A percentile compares a stretch with the other conserved stretches of the same genome.
Conservation (phyloP, 2,113 vertebrate species). For the Canis aureus region DNA sequence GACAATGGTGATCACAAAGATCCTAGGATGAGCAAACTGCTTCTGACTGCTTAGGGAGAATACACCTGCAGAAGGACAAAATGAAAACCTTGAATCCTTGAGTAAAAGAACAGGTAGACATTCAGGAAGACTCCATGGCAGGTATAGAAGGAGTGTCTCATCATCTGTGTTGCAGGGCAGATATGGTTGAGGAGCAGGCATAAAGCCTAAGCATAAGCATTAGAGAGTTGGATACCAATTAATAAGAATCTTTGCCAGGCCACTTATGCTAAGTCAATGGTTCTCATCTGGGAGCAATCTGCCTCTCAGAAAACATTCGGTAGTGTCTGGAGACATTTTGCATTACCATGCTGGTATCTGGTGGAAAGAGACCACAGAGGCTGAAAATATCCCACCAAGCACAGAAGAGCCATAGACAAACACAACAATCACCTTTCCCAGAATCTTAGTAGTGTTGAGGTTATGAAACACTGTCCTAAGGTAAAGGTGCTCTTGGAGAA, state of each 20-base stretch:
- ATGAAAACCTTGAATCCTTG: not conserved
- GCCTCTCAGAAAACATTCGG: not conserved
- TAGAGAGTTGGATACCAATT: too few species aligned
- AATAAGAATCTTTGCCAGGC: accelerated
- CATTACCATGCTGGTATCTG: not conserved
- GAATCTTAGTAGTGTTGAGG: not conserved
- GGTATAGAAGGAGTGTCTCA: not conserved
- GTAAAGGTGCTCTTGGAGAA: not conserved
- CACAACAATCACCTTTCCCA: not conserved
- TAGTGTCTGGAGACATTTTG: not conserved
- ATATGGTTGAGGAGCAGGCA: not conserved
- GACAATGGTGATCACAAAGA: not conserved
- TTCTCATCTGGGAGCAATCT: not conserved
- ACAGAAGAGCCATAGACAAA: not conserved
- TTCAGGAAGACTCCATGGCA: not conserved
- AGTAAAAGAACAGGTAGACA: not conserved
- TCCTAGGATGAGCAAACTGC: not conserved
- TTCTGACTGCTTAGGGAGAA: not conserved
- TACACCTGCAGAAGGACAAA: not conserved
- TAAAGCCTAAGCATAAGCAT: not conserved
- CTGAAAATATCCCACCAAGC: not conserved
- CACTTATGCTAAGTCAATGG: not conserved
- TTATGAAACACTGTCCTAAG: not conserved
- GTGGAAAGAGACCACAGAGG: not conserved
- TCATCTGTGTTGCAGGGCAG: not conserved